Conservation (phyloP, 2,888 invertebrate species). For the Slavum lentiscoides region DNA sequence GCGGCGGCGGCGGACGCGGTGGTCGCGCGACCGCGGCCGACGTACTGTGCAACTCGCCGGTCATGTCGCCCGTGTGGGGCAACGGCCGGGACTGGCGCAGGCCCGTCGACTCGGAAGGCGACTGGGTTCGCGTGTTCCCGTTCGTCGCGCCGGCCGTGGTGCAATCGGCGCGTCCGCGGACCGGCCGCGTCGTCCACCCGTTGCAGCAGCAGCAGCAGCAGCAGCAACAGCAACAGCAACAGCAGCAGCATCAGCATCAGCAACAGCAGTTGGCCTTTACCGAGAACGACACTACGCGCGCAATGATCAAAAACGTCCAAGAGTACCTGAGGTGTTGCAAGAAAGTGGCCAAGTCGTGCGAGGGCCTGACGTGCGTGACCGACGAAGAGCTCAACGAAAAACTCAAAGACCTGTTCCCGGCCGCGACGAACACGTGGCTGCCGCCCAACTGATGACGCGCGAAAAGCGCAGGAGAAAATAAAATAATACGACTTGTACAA, state of each 20-base stretch:
- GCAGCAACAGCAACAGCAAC: neutral
- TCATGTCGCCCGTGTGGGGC: conserved; percentile 64
- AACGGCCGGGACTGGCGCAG: conserved; percentile 73
- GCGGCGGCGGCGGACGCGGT: neutral
- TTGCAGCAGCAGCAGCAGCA: neutral
- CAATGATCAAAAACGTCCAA: conserved; percentile 38
- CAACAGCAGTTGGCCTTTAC: neutral
- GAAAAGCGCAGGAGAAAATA: too few relatives aligned
- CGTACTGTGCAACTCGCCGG: neutral
- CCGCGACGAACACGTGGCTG: conserved; percentile 22
- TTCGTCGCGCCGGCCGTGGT: conserved; percentile 26
- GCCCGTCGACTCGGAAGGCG: conserved; percentile 69
- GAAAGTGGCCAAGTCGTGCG: conserved; percentile 36
- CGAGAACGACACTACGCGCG: conserved; percentile 44
- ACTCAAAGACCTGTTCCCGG: conserved; percentile 41
- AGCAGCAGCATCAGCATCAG: too few relatives aligned
- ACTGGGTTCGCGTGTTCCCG: conserved; percentile 79
- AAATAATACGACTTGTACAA: too few relatives aligned
- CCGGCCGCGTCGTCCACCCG: conserved; percentile 2
- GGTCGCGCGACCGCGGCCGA: conserved; percentile 57
- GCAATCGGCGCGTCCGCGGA: conserved; percentile 16
- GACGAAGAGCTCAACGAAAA: conserved; percentile 44
- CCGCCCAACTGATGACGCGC: conserved; percentile 23
- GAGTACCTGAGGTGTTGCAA: conserved; percentile 47
- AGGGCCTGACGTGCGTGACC: conserved; percentile 16